These are phyloP conservation scores for Calameuta filiformis DNA, from an alignment of 2,888 invertebrate genomes.

Conservation along the genomic window DNA sequence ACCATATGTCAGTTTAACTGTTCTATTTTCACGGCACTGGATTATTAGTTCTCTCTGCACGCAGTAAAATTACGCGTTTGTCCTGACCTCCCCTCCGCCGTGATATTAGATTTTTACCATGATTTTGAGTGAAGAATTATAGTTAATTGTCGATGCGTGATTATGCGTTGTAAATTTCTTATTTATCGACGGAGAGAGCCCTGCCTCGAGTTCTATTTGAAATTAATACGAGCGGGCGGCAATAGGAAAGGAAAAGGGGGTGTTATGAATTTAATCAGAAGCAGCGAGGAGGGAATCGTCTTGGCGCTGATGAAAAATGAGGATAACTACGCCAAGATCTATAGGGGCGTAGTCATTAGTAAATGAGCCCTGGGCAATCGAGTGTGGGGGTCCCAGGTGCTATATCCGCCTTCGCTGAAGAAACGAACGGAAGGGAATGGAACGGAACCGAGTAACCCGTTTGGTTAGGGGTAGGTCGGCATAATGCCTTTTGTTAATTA, in stretches of 20 bases:
- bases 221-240: not conserved
- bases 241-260: not conserved
- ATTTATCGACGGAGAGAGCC: not conserved
- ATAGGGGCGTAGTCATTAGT: constrained; percentile 57
- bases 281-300: not conserved
- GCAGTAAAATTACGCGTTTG: not conserved
- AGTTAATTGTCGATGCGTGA: not conserved
- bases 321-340: constrained; percentile 12
- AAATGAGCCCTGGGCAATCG: constrained; percentile 56
- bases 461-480: constrained; percentile 19
- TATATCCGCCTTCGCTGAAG: constrained; percentile 35
- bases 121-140: not conserved
- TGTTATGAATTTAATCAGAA: not conserved
- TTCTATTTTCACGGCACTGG: constrained; percentile 12
- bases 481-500: constrained; percentile 57
- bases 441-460: not conserved
- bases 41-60: not conserved
- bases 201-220: not conserved
- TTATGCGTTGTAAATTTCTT: not conserved
- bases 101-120: not conserved
- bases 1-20: constrained; percentile 49
- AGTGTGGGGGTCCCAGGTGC: constrained; percentile 57
- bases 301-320: not conserved
- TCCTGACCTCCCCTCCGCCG: too few species aligned
- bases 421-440: constrained; percentile 24